Evolutionary conservation across 2,797 vertebrate genomes (phyloP), one percentile per base, ranked within the genome.

Genomic region (Parambassis ranga): DNA sequence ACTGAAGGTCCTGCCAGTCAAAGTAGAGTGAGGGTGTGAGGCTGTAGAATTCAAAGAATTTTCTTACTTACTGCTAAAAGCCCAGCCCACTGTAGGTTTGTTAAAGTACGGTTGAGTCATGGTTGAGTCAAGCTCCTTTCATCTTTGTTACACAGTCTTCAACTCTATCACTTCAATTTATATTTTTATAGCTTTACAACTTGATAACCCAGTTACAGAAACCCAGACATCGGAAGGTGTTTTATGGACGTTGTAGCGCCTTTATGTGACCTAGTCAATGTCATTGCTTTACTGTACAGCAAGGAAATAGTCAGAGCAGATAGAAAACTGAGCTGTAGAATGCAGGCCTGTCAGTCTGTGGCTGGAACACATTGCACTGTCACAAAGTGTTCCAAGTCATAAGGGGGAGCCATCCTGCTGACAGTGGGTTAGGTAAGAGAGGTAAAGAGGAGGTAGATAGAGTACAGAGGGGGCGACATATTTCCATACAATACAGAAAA

Each of bases 181-280:
- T 10, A 51, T 71, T 87, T 89, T 91, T 87, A 89, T 84, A 82
- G 37, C 57, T 91, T 92, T 91, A 92, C 75, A 75, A 68, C 78
- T 89, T 91, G 89, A 92, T 86, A 67, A 62, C 76, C 63, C 9
- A 62, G 44, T 71, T 78, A 52, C 87, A 87, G 80, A 86, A 76
- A 75, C 39, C 85, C 81, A 91, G 91, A 89, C 87, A 68, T 84
- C 55, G 19, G 71, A 83, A 89, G 86, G 79, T 79, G 85, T 71
- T 81, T 90, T 89, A 91, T 84, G 60, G 49, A 61, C 62, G 50
- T 28, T 60, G 66, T 28, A 62, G 77, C 61, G 81, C 39, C 57
- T 87, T 88, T 88, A 75, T 81, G n/a, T n/a, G 65, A 76, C 61
- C 4, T 35, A 37, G 74, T 50, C 71, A 86, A 84, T 79, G 78